Base-by-base conservation (phyloP, 2,797 vertebrate genomes). In the Tamandua tetradactyla region DNA sequence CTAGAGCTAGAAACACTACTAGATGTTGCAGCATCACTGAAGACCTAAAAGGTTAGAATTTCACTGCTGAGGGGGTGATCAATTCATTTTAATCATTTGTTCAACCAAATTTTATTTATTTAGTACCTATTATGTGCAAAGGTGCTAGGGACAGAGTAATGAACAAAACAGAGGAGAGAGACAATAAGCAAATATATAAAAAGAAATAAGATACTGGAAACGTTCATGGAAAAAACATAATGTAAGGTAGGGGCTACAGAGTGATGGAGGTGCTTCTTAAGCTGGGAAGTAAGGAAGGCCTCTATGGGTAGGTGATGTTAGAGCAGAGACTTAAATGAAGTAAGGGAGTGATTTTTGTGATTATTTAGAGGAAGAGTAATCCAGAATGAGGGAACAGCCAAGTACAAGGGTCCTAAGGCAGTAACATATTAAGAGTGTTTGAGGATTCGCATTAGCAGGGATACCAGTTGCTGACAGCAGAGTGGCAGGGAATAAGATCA, bases 261-360 rank as follows among this genome's bases (percentile, higher is more conserved):
- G 11, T 82, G 59, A 78, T 25, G 35, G 37, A 37, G 7, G 5
- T 79, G 11, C 20, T 44, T 85, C 15, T 89, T 93, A 61, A 78
- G 72, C 4, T 57, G 42, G 17, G 27, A 89, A 89, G 62, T 69
- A 12, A 84, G 52, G 37, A 68, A 79, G 80, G 37, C 72, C 13
- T 49, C 30, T 83, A 6, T 44, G 40, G 9, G 35, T 27, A 66
- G 76, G 64, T 82, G 69, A 86, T 40, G 91, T 20, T 32, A 88
- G 79, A 89, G n/a, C 35, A 68, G 25, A 94, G 74, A 92, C 44
- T n/a, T 84, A 88, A 44, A 93, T 84, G 69, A 87, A 79, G 32
- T 75, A 32, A 91, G n/a, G n/a, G 30, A 61, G 15, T 79, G 81
- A 85, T 55, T 91, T 49, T 52, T 64, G 22, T 37, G 35, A 55